phyloP scores from a whole-genome alignment of 1,140 invertebrate genomes.

The Orussus abietinus region DNA sequence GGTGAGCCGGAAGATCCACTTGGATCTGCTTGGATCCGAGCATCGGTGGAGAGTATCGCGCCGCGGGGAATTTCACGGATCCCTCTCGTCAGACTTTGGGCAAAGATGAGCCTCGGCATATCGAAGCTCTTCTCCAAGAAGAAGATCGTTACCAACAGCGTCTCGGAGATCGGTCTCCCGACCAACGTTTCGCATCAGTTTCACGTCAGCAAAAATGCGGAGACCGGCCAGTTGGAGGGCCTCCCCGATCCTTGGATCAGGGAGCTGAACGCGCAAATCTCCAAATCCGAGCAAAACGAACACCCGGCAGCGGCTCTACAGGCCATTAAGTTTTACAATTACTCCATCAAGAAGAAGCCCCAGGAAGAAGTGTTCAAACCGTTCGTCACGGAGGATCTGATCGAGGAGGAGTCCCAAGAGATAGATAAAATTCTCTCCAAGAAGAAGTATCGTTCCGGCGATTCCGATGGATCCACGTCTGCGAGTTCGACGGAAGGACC shows the following conservation, averaged over 20 bases:
- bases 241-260: conserved; percentile 74
- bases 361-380: conserved; percentile 66
- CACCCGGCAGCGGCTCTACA: conserved; percentile 88
- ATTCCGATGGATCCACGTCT: conserved; percentile 40
- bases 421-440: conserved; percentile 71
- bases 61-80: too few relatives aligned
- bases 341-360: conserved; percentile 74
- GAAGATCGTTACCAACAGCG: conserved; percentile 29
- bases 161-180: conserved; percentile 67
- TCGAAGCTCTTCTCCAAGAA: conserved; percentile 48
- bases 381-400: conserved; percentile 71
- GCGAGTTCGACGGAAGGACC: conserved; percentile 35
- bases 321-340: conserved; percentile 89
- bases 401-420: conserved; percentile 73
- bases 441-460: conserved; percentile 57
- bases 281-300: conserved; percentile 81
- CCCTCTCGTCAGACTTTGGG: conserved; percentile 13
- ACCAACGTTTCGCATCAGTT: conserved; percentile 76
- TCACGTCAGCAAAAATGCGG: conserved; percentile 74
- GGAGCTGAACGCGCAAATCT: conserved; percentile 82
- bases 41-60: too few relatives aligned
- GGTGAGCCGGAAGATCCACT: too few relatives aligned
- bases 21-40: too few relatives aligned
- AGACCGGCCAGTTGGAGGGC: conserved; percentile 74
- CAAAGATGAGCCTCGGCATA: conserved; percentile 46